Evolutionary conservation across 2,113 vertebrate genomes (phyloP), one percentile per base, ranked within the genome.

Genomic region (Haplotaxodon microlepis): DNA sequence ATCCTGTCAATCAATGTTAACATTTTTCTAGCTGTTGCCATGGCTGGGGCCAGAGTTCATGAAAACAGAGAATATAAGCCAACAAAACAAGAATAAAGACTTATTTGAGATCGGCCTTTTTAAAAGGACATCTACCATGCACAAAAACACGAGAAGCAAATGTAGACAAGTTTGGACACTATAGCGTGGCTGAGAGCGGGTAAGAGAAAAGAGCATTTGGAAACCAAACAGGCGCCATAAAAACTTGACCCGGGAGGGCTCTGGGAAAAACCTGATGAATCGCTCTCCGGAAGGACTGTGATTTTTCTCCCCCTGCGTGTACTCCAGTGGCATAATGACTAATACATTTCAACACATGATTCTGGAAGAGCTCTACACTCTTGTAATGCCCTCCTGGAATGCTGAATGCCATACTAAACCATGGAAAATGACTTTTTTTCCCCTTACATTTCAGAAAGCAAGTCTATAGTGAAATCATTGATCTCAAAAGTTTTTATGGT

Each of bases 1-100:
- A 97, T 98, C 98, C 98, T 98, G 99, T 98, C 99, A 99, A 98
- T 99, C 99, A 99, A 97, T 96, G 98, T 97, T 97, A 98, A 98
- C 99, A 99, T 99, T 99, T 98, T 98, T 98, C 96, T 96, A 92
- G 97, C 97, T 97, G 99, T 99, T 99, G 98, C 98, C 98, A 99
- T 99, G 99, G 98, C 95, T 94, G 96, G 95, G 98, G 98, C 97
- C 98, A 99, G 98, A 99, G 99, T 99, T 99, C 98, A 99, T 97
- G 98, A 98, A 99, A 99, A 99, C 98, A 98, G 96, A 97, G 97
- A 98, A 98, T 97, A 97, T 97, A 97, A 97, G 97, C 98, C 97
- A 98, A 98, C 98, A 98, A 98, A 98, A 98, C 97, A 97, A 97
- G 98, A 98, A 99, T 97, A 98, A 99, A 99, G 98, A 98, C 97